Evolutionary conservation across 2,797 vertebrate species (phyloP).

Genomic region (Momotus momota): DNA sequence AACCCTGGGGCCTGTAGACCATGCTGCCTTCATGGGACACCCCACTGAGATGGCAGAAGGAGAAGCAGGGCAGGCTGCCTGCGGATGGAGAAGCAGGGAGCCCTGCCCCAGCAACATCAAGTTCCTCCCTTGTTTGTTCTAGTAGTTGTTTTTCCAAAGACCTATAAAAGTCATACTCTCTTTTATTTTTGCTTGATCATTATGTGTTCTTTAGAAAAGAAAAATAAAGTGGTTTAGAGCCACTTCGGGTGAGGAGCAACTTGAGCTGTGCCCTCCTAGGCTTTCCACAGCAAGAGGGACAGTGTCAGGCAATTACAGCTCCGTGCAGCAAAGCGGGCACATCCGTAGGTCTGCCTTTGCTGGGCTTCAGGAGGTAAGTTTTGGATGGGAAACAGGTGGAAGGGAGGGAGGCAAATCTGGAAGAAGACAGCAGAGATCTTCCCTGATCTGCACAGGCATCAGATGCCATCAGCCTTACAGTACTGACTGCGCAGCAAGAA

Average conservation of each 20-base stretch:
- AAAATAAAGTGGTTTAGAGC: neutral
- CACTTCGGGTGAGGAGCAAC: neutral
- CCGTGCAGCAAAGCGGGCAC: neutral
- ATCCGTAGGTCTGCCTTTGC: neutral
- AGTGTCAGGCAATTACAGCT: neutral
- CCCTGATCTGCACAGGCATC: neutral
- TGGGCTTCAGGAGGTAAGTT: neutral
- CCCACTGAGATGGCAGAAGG: neutral
- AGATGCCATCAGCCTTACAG: neutral
- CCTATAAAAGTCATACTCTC: neutral
- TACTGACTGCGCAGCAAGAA: neutral
- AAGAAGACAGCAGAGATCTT: neutral
- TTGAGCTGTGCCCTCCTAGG: neutral
- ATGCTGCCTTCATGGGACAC: neutral
- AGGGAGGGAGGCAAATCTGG: neutral
- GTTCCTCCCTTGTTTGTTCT: neutral
- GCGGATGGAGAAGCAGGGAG: neutral
- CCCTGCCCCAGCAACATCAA: neutral
- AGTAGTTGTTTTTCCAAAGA: neutral
- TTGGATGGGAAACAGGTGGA: neutral
- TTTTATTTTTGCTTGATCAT: neutral
- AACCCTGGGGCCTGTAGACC: neutral
- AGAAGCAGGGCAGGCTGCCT: neutral
- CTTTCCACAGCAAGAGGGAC: rapidly evolving
- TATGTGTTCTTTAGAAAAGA: neutral